Conservation (phyloP, 2,888 invertebrate species). For the Ectemnius continuus region DNA sequence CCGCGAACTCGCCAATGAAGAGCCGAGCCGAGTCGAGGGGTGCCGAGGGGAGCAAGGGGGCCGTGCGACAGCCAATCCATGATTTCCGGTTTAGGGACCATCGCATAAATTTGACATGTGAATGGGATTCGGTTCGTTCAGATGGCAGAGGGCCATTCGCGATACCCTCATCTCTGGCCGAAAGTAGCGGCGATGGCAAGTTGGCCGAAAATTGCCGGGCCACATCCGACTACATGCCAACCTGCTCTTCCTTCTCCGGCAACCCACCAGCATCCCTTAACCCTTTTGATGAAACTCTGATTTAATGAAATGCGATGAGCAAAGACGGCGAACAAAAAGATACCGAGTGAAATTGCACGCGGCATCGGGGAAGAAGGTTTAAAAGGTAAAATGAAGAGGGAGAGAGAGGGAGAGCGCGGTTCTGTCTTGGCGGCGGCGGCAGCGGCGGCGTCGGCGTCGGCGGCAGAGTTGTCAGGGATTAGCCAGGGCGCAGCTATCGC, state of each 20-base stretch:
- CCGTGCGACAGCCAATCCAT: constrained; percentile 67
- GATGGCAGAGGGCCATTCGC: constrained; percentile 60
- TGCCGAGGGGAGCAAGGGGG: constrained; percentile 47
- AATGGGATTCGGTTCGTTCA: constrained; percentile 66
- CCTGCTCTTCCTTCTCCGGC: constrained; percentile 39
- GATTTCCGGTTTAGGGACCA: constrained; percentile 69
- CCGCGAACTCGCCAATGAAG: too few species aligned
- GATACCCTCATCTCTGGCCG: constrained; percentile 49
- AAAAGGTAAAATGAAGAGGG: too few species aligned
- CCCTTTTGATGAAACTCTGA: too few species aligned
- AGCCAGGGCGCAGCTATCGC: not conserved
- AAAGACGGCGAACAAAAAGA: not conserved
- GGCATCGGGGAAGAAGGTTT: not conserved
- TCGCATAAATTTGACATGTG: constrained; percentile 65
- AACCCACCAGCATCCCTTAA: too few species aligned
- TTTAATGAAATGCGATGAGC: not conserved
- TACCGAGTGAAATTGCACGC: not conserved
- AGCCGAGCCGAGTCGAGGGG: too few species aligned
- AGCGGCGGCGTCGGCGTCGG: too few species aligned
- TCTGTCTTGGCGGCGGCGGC: not conserved
- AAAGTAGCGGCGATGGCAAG: constrained; percentile 58
- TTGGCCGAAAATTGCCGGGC: constrained; percentile 62
- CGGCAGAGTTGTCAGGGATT: not conserved
- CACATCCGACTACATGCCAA: constrained; percentile 67
- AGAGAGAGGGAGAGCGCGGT: too few species aligned